phyloP scores from a whole-genome alignment of 37 sponge, comb jelly and placozoan genomes.

The Aphrocallistes beatrix region DNA sequence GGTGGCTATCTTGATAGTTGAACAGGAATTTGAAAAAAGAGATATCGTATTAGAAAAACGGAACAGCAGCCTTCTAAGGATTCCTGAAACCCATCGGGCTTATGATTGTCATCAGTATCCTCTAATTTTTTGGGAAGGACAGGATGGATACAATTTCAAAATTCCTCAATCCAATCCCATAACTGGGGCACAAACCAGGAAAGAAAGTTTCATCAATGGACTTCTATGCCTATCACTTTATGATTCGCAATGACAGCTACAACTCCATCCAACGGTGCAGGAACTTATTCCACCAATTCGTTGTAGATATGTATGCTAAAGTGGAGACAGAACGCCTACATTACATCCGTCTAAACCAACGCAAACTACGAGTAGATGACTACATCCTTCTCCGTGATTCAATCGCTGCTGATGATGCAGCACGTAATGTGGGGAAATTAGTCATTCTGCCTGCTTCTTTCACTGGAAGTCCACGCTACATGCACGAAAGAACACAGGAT shows the following conservation, averaged over 20 bases:
- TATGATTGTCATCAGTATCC: constrained; percentile 30
- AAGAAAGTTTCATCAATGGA: constrained; percentile 34
- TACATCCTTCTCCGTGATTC: neutral
- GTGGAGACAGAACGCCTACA: constrained; percentile 41
- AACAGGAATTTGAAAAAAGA: constrained; percentile 25
- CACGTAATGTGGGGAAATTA: constrained; percentile 26
- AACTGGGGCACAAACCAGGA: neutral
- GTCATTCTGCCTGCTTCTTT: constrained; percentile 49
- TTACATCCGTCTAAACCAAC: constrained; percentile 28
- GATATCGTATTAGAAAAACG: constrained; percentile 22
- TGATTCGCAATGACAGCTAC: constrained; percentile 25
- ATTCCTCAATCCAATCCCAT: neutral
- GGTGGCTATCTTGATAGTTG: constrained; percentile 26
- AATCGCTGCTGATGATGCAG: constrained; percentile 31
- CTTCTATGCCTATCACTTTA: constrained; percentile 31
- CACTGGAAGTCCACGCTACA: constrained; percentile 42
- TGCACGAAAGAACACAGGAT: constrained; percentile 43
- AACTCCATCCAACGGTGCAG: constrained; percentile 8
- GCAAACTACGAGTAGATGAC: neutral
- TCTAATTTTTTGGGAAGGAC: constrained; percentile 19
- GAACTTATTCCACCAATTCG: constrained; percentile 40
- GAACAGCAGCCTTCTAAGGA: constrained; percentile 1
- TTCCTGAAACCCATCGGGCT: constrained; percentile 27
- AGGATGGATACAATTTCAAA: constrained; percentile 26
- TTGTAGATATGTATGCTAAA: constrained; percentile 42